Conservation (phyloP, 2,797 vertebrate genomes). For the Pachyuromys duprasi region DNA sequence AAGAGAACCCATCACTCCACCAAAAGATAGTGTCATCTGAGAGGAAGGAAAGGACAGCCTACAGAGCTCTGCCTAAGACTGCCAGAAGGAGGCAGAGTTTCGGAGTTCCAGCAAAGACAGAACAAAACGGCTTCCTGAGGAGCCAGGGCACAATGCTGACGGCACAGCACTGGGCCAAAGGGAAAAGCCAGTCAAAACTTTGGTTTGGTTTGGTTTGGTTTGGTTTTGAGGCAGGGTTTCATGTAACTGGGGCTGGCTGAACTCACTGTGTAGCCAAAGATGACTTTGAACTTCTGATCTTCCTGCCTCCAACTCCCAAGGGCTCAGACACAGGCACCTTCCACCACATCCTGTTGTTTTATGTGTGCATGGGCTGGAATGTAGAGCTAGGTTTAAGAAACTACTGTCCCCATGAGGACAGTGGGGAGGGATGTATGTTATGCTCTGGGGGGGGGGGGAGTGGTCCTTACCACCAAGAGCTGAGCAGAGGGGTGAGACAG, state of each 20-base stretch:
- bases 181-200: not conserved
- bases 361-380: not conserved
- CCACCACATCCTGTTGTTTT: not conserved
- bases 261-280: not conserved
- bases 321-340: not conserved
- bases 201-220: not conserved
- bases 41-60: not conserved
- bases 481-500: rapidly evolving
- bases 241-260: not conserved
- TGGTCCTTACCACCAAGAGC: too few relatives aligned
- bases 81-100: not conserved
- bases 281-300: not conserved
- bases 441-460: not conserved
- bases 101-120: not conserved
- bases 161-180: not conserved
- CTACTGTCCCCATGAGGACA: not conserved
- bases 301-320: not conserved
- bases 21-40: slow-evolving; percentile 13
- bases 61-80: not conserved
- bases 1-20: slow-evolving; percentile 56
- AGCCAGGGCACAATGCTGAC: not conserved
- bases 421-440: not conserved
- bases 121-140: not conserved
- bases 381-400: not conserved
- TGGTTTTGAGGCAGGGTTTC: not conserved